Evolutionary conservation across 2,113 vertebrate genomes (phyloP), one percentile per base, ranked within the genome.

Genomic region (Prochilodus magdalenae): DNA sequence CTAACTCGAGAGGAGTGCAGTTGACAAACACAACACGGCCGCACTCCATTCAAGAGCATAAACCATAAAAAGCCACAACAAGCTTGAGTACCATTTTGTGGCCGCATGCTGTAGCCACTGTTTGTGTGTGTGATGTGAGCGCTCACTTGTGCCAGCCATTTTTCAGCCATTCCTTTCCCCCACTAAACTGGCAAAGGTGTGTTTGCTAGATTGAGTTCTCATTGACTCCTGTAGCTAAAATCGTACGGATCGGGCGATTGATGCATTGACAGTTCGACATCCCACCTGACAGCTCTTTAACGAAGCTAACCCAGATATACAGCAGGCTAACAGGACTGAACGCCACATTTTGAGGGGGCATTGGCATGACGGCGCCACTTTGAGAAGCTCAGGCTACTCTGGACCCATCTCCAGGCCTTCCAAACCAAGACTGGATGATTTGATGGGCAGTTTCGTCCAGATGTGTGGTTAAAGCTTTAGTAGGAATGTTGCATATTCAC

Each of bases 151-250:
- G 44, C 36, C 40, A 78, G 83, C 24, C 79, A 78, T 78, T 72
- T 81, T 71, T 65, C 80, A 72, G 24, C 73, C 62, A 69, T 81
- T 81, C 49, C 69, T 55, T 75, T 53, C 62, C 75, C 69, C 79
- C 78, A 85, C 74, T 78, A 78, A 85, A 69, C 36, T 57, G 76
- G 49, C 65, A 63, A 44, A n/a, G 66, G 73, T 67, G 70, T 62
- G 74, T 24, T 24, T 33, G 49, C 24, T 69, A 66, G 74, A 69
- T 60, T 73, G 72, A 53, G 62, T 62, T 70, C 49, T 14, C 53
- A 75, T 66, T 78, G 69, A 79, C 82, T 82, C 57, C 63, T 15
- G 24, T 44, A 72, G 69, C 26, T 77, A 33, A 55, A 59, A 81
- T 75, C 16, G 40, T 73, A 75, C 13, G 40, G 49, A 67, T 44